phyloP scores from a whole-genome alignment of 2,888 invertebrate species.

The Stictocephala bisonia region DNA sequence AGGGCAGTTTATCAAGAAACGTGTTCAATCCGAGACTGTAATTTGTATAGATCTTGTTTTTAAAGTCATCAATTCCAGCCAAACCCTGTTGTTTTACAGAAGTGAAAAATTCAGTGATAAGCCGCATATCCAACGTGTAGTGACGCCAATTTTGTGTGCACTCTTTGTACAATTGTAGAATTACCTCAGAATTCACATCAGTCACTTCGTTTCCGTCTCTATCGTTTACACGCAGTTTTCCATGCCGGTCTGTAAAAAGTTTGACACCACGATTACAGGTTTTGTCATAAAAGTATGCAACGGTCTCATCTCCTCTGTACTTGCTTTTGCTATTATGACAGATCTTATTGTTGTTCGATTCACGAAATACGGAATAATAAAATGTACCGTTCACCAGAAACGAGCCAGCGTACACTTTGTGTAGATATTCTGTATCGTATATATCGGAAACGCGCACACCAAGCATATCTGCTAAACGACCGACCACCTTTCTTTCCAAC shows the following conservation, averaged over 20 bases:
- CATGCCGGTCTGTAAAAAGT: neutral
- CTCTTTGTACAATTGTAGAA: neutral
- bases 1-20: neutral
- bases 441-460: neutral
- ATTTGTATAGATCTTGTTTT: conserved; percentile 11
- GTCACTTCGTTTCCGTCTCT: neutral
- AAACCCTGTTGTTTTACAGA: neutral
- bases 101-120: neutral
- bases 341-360: conserved; percentile 11
- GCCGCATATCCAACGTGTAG: neutral
- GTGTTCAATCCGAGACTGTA: conserved; percentile 4
- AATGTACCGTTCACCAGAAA: conserved; percentile 8
- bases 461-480: neutral
- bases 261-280: neutral
- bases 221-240: conserved; percentile 1
- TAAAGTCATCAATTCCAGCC: neutral
- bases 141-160: neutral
- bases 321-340: neutral
- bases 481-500: neutral
- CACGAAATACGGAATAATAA: neutral
- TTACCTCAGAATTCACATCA: neutral
- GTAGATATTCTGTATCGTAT: neutral
- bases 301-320: neutral
- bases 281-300: neutral
- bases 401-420: neutral